These are phyloP conservation scores for Macrocentrus cingulum DNA, from an alignment of 1,140 invertebrate species.

Conservation along the genomic window DNA sequence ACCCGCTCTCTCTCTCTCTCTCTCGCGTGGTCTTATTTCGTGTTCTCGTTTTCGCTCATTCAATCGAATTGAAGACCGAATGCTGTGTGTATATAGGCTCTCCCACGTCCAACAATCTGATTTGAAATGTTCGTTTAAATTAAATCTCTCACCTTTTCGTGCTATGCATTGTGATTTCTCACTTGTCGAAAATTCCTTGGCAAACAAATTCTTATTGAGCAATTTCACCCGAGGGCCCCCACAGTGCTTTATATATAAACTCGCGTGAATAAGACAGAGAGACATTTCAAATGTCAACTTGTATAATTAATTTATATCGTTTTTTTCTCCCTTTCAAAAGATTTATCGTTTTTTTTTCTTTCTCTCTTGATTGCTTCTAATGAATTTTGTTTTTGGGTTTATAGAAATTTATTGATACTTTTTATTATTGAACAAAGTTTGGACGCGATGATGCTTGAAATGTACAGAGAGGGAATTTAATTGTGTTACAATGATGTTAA, in stretches of 20 bases:
- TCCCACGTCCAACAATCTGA: slow-evolving; percentile 22
- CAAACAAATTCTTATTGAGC: slow-evolving; percentile 12
- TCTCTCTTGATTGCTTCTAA: not conserved
- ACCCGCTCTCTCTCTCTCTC: slow-evolving; percentile 12
- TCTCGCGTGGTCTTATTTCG: not conserved
- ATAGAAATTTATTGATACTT: not conserved
- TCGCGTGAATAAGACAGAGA: not conserved
- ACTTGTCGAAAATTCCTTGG: slow-evolving; percentile 8
- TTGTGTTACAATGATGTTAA: no score
- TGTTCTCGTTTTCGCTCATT: not conserved
- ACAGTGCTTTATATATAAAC: not conserved
- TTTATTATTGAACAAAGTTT: no score
- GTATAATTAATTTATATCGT: slow-evolving; percentile 13
- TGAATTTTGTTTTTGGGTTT: not conserved
- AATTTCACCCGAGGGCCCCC: not conserved
- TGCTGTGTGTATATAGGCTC: not conserved
- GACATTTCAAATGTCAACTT: not conserved
- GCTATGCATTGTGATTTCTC: slow-evolving; percentile 29
- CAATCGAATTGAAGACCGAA: not conserved
- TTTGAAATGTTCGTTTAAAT: slow-evolving; percentile 36
- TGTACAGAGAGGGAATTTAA: no score
- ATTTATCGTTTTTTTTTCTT: not conserved
- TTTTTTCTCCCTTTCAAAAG: not conserved
- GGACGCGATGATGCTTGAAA: no score
- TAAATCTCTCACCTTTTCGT: slow-evolving; percentile 28